Percentiles rank a stretch among this genome's conserved stretches.
Evolutionary conservation across 1,140 invertebrate genomes (phyloP).

Genomic region (Eubasilissa regina): DNA sequence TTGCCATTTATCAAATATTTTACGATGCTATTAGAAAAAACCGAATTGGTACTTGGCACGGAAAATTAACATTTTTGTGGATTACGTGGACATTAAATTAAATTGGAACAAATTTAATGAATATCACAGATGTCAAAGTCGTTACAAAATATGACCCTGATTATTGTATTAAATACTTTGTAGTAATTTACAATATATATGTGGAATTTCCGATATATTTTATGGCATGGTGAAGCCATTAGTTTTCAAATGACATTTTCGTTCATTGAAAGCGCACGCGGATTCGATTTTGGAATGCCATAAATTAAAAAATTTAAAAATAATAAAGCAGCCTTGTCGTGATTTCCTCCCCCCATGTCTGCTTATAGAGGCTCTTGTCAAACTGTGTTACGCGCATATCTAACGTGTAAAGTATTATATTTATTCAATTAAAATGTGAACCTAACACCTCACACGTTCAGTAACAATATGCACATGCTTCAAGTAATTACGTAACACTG

Average conservation of each 20-base stretch:
- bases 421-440: background rate
- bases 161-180: conserved; percentile 50
- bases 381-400: conserved; percentile 43
- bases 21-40: conserved; percentile 15
- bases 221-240: conserved; percentile 57
- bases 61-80: conserved; percentile 25
- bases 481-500: too few relatives aligned
- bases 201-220: conserved; percentile 48
- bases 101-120: conserved; percentile 39
- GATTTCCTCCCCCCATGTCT: conserved; percentile 50
- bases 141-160: conserved; percentile 44
- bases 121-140: conserved; percentile 26
- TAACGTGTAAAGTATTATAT: background rate
- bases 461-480: too few relatives aligned
- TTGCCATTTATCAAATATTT: conserved; percentile 13
- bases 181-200: conserved; percentile 60
- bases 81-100: conserved; percentile 22
- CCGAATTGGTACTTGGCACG: conserved; percentile 27
- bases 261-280: conserved; percentile 57
- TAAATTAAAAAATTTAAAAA: conserved; percentile 60
- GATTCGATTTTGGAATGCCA: conserved; percentile 59
- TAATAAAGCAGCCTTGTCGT: conserved; percentile 54
- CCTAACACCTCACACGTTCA: too few relatives aligned
- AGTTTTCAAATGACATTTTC: conserved; percentile 58
- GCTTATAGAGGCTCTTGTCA: conserved; percentile 22